phyloP scores from a whole-genome alignment of 2,113 vertebrate genomes.

The Rhombomys opimus region DNA sequence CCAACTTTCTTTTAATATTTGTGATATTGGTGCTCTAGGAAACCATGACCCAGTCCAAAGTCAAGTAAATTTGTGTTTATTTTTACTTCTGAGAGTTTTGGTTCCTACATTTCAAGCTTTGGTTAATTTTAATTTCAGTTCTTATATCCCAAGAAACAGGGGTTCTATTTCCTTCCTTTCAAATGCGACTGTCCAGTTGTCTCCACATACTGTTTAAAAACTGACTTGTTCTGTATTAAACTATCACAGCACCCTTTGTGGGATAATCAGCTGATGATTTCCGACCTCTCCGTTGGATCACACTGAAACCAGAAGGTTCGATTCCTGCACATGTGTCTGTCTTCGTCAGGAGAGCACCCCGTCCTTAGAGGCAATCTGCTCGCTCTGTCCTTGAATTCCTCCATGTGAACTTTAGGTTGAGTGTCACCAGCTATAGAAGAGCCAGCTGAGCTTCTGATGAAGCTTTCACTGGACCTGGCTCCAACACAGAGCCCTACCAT shows the following conservation, averaged over 20 bases:
- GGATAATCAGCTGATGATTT: neutral
- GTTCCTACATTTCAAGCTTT: neutral
- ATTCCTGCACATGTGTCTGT: neutral
- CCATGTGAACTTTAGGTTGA: neutral
- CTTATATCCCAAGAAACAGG: neutral
- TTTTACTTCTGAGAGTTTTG: neutral
- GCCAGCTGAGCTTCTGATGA: neutral
- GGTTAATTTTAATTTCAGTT: neutral
- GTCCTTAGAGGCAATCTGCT: neutral
- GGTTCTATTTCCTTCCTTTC: neutral
- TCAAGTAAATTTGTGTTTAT: neutral
- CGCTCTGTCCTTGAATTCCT: neutral
- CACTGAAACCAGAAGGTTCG: neutral
- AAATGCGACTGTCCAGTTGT: neutral
- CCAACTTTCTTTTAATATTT: neutral
- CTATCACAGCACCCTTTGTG: neutral
- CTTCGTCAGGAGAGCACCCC: neutral
- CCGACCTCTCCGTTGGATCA: neutral
- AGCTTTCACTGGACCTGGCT: neutral
- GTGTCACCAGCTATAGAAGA: neutral
- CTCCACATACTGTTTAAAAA: neutral
- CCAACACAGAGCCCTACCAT: neutral
- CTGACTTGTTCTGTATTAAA: neutral
- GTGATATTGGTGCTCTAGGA: neutral
- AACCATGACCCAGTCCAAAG: neutral